Base-by-base conservation (phyloP, 2,113 vertebrate species). In the Tretioscincus oriximinensis region DNA sequence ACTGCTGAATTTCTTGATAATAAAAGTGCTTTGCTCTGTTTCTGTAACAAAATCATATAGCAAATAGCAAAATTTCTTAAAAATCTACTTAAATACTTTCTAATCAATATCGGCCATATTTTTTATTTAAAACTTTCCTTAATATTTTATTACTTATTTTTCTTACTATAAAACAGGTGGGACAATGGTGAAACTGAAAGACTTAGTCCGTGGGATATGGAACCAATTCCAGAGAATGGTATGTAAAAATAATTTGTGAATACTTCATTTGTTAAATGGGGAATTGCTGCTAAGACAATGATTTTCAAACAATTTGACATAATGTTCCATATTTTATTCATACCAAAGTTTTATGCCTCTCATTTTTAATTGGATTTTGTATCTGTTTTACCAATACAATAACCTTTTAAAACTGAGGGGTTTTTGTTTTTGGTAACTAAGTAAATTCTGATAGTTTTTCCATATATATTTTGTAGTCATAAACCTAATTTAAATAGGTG, bases 161-260 rank as follows among this genome's bases (percentile, higher is more conserved):
- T 9, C 45, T 7, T 1, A 11, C 79, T 87, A 18, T 80, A 78
- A 85, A 78, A 88, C 91, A 99, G 98, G 67, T 99, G 98, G 98
- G 98, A 99, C 91, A 99, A 98, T 7, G 96, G 96, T 21, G 98
- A 99, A 93, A 96, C 86, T 8, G 98, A 99, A 91, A 98, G 97
- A 83, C 95, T 99, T 75, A 99, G 98, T 88, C 98, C 98, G 0
- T 99, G 98, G 98, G 98, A 99, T 86, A 96, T 99, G 93, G 98
- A 99, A 65, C 95, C 96, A 77, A 97, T 99, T 94, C 95, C 97
- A 90, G 97, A 98, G 75, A 94, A 97, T 90, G 97, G 98, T 99
- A 97, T 18, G 87, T 92, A 51, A 9, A 88, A 88, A 60, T 16
- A 28, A 9, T 20, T 74, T 83, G 69, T 64, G 67, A 49, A 73